Evolutionary conservation across 2,888 invertebrate genomes (phyloP), one percentile per base, ranked within the genome.

Genomic region (Stenodema calcarata): DNA sequence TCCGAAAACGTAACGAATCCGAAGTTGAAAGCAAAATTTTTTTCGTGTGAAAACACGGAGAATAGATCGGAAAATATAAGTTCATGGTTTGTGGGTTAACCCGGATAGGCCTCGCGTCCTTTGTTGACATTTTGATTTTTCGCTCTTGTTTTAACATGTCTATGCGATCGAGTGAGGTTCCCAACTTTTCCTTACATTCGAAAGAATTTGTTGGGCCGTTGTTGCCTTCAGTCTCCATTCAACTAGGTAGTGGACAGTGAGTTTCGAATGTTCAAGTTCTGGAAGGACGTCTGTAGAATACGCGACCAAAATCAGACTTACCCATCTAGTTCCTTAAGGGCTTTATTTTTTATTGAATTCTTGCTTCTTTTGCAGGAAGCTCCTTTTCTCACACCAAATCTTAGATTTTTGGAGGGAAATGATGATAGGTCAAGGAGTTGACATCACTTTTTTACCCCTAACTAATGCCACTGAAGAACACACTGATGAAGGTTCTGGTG

Each of bases 401-500:
- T 41, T 86, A 14, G 86, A 79, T 79, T 54, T 79, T 42, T 28
- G 42, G 87, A 88, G 86, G 88, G 88, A 18, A 86, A 88, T 62
- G 87, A 88, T 62, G 87, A 83, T 70, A n/a, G 35, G 69, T 7
- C 62, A 70, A 44, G 86, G 87, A 23, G 50, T 88, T 35, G 81
- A 81, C 18, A 54, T 87, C 54, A 81, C 84, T 30, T 50, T 88
- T 42, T 73, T 87, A 62, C 88, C 88, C 18, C 86, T 87, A 30
- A 84, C 47, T 27, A 88, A 87, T 87, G 75, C 87, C 12, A 85
- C 69, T 54, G 81, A 83, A 42, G 85, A 88, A 28, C 47, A 87
- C 14, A 87, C 87, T 30, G 88, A 88, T 82, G 87, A 88, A 70
- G 87, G 88, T 81, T 88, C 88, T 47, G 88, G 88, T 1, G 87